Percentiles rank a stretch among this genome's conserved stretches.
These are phyloP conservation scores for Chanos chanos DNA, from an alignment of 2,797 vertebrate genomes.

Conservation along the genomic window DNA sequence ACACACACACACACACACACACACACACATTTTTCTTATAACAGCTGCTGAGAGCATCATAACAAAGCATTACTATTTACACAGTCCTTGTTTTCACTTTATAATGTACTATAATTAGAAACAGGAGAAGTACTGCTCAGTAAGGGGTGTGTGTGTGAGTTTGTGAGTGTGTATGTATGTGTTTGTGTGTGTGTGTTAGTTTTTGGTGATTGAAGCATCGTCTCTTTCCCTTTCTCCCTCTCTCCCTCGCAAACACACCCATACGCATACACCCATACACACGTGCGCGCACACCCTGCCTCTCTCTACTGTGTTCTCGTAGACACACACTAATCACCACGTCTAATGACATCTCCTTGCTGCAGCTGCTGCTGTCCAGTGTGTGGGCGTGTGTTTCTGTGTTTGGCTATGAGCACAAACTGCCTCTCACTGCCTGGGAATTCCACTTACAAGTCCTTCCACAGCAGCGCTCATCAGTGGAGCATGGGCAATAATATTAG, in stretches of 20 bases:
- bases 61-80: too few relatives aligned
- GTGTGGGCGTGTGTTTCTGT: conserved; percentile 7
- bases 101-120: too few relatives aligned
- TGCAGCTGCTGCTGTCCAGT: conserved; percentile 41
- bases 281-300: conserved; percentile 1
- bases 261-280: conserved; percentile 8
- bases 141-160: too few relatives aligned
- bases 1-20: conserved; percentile 15
- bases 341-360: conserved; percentile 41
- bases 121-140: too few relatives aligned
- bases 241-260: conserved; percentile 14
- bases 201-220: too few relatives aligned
- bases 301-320: conserved; percentile 26
- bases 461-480: conserved; percentile 45
- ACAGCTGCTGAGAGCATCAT: too few relatives aligned
- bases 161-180: too few relatives aligned
- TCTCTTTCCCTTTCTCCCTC: conserved; percentile 46
- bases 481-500: conserved; percentile 37
- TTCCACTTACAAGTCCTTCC: conserved; percentile 47
- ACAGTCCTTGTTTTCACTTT: too few relatives aligned
- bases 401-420: conserved; percentile 37
- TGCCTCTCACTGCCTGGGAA: conserved; percentile 35
- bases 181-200: too few relatives aligned
- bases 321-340: conserved; percentile 44
- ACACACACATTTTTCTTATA: too few relatives aligned